Evolutionary conservation across 1,140 invertebrate species (phyloP).

Genomic region (Lineus longissimus): DNA sequence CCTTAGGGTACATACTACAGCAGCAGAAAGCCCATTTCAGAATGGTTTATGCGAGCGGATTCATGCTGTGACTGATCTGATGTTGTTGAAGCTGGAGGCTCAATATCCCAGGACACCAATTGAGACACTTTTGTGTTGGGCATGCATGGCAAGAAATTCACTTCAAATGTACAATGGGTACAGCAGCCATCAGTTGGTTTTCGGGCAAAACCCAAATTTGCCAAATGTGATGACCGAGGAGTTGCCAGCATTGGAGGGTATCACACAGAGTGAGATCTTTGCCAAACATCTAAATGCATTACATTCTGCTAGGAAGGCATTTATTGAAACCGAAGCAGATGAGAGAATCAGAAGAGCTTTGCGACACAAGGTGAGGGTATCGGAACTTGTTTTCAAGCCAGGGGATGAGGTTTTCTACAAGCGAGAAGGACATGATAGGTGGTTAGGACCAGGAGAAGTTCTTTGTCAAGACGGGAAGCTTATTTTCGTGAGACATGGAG

Average conservation of each 20-base stretch:
- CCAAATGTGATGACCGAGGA: conserved; percentile 17
- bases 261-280: conserved; percentile 17
- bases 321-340: conserved; percentile 18
- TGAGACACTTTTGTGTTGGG: too few relatives aligned
- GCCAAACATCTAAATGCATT: conserved; percentile 19
- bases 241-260: conserved; percentile 14
- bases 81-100: too few relatives aligned
- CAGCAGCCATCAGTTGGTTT: conserved; percentile 12
- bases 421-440: conserved; percentile 15
- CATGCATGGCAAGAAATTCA: too few relatives aligned
- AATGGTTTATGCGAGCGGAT: too few relatives aligned
- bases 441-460: conserved; percentile 19
- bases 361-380: conserved; percentile 19
- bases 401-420: conserved; percentile 25
- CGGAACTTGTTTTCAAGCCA: conserved; percentile 17
- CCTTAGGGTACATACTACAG: too few relatives aligned
- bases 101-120: too few relatives aligned
- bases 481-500: conserved; percentile 24
- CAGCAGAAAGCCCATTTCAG: too few relatives aligned
- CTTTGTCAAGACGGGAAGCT: conserved; percentile 21
- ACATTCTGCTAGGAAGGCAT: conserved; percentile 19
- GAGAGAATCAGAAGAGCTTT: conserved; percentile 18
- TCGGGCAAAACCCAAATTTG: conserved; percentile 6
- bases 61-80: too few relatives aligned
- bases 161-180: too few relatives aligned